Evolutionary conservation across 2,888 invertebrate genomes (phyloP).

Genomic region (Cacoxenus indagator): DNA sequence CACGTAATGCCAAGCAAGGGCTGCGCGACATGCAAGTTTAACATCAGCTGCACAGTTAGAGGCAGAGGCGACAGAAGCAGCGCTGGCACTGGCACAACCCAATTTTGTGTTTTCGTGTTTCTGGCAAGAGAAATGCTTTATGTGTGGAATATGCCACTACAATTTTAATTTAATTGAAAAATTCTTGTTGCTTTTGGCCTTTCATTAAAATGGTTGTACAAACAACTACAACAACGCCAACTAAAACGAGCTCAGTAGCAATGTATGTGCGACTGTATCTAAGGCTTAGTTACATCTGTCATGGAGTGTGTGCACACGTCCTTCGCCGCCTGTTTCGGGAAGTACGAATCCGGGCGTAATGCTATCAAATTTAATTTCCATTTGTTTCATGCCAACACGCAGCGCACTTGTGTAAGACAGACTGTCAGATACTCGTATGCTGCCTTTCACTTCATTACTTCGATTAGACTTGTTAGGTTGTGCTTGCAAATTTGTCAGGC

Average conservation of each 20-base stretch:
- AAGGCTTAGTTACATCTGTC: not conserved
- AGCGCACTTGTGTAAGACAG: not conserved
- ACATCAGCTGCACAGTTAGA: not conserved
- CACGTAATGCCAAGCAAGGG: not conserved
- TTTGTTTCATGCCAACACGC: not conserved
- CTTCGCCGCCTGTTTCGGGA: no score
- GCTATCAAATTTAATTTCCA: not conserved
- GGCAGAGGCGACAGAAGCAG: not conserved
- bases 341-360: no score
- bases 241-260: not conserved
- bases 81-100: not conserved
- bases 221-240: not conserved
- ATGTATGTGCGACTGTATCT: not conserved
- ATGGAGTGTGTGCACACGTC: not conserved
- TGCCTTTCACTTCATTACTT: not conserved
- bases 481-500: not conserved
- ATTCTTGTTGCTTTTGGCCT: slow-evolving; percentile 7
- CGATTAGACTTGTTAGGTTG: not conserved
- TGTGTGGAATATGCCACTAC: slow-evolving; percentile 22
- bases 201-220: slow-evolving; percentile 1
- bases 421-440: not conserved
- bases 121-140: not conserved
- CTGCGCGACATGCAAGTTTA: not conserved
- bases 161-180: slow-evolving; percentile 51
- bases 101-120: not conserved